phyloP scores from a whole-genome alignment of 1,140 invertebrate species.

The Ptiloglossa arizonensis region DNA sequence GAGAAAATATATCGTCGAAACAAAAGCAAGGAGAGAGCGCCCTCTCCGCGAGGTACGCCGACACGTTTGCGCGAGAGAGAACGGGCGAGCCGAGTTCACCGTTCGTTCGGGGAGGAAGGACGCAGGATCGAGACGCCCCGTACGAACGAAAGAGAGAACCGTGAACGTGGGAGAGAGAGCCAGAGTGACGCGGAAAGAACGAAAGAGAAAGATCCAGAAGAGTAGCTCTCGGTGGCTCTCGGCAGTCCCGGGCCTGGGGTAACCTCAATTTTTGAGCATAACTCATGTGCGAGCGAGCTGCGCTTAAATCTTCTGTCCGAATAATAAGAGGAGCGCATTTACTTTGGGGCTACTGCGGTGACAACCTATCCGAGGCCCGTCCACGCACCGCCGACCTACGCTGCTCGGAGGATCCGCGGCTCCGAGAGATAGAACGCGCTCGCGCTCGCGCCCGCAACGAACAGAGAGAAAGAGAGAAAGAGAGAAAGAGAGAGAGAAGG shows the following conservation, averaged over 20 bases:
- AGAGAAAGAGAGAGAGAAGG: constrained; percentile 11
- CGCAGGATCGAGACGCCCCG: constrained; percentile 27
- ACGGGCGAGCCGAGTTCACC: constrained; percentile 15
- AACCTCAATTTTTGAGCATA: constrained; percentile 77
- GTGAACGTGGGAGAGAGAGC: constrained; percentile 29
- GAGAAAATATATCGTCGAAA: constrained; percentile 75
- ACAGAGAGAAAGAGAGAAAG: constrained; percentile 12
- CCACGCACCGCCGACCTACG: constrained; percentile 50
- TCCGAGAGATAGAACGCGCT: constrained; percentile 34
- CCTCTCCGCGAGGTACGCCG: constrained; percentile 24
- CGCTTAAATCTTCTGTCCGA: constrained; percentile 76
- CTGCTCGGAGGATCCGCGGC: constrained; percentile 31
- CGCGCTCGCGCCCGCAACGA: no score
- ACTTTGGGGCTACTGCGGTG: constrained; percentile 74
- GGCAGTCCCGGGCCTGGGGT: constrained; percentile 52
- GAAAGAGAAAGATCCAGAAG: constrained; percentile 32
- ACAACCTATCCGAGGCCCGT: constrained; percentile 70
- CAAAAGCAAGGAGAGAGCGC: constrained; percentile 67
- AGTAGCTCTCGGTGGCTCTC: constrained; percentile 50
- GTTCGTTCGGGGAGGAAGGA: constrained; percentile 39
- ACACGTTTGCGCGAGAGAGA: constrained; percentile 48
- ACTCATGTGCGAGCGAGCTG: constrained; percentile 71
- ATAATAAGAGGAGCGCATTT: constrained; percentile 76
- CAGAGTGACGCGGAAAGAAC: constrained; percentile 21
- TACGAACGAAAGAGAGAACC: constrained; percentile 14